Base-by-base conservation (phyloP, 2,113 vertebrate species). In the Coryphaenoides rupestris region DNA sequence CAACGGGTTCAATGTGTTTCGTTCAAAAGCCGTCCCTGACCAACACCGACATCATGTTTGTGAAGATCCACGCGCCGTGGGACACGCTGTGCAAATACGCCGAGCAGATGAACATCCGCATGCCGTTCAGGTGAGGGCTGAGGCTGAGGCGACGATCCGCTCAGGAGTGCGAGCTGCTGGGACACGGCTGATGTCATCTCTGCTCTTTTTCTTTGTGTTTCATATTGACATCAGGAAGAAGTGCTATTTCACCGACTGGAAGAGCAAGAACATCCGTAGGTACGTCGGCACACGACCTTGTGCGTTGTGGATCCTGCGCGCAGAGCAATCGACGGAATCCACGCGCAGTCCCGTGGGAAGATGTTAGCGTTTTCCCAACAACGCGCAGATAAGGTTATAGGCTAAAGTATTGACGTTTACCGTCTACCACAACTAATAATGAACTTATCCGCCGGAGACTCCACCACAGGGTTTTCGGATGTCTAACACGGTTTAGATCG, bases 61-160 rank as follows among this genome's bases (percentile, higher is more conserved):
- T 99, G 84, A 99, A 99, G 90, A 87, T 99, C 74, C 93, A 99
- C 24, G 95, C 95, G 77, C 95, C 96, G 0, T 99, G 97, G 97
- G 96, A 98, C 46, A 93, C 95, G 0, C 75, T 99, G 67, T 99
- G 97, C 91, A 97, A 98, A 88, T 98, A 99, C 1, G 96, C 96
- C 28, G 96, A 99, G 84, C 94, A 94, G 74, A 95, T 99, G 93
- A 98, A 95, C 87, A 98, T 99, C 85, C 89, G 96, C 71, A 98
- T 99, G 95, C 97, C 97, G 70, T 99, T 99, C 92, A 98, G 96
- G 96, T 99, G 92, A 74, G 14, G 16, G 12, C 17, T 9, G 28
- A 14, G 19, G 4, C 9, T 21, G 5, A 23, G 55, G 55, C 10
- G 47, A 50, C 3, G n/a, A 50, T 17, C 1, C 47, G 5, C 13